Base-by-base conservation (phyloP, 2,113 vertebrate species). In the Phyllopteryx taeniolatus region DNA sequence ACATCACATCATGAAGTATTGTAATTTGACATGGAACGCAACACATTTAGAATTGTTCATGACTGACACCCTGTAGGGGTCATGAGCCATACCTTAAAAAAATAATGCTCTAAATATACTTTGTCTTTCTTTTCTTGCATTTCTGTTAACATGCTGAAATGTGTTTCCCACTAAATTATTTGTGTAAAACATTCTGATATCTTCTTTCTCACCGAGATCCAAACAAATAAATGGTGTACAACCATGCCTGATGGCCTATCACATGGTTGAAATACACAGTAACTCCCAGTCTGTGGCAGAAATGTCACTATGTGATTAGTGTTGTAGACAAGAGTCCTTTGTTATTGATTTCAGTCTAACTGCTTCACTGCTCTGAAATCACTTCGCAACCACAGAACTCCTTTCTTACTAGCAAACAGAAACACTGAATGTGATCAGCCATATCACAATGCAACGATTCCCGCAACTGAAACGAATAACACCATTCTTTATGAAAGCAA, bases 281-380 rank as follows among this genome's bases (percentile, higher is more conserved):
- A 86, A 90, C 86, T 89, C 88, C 72, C 68, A 44, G 73, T 83
- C 82, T 39, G 66, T 66, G 67, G 71, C 75, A 74, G 44, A 81
- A 89, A 85, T 65, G 79, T 72, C 83, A 81, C 80, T 80, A 71
- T 73, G 69, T 79, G 85, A 91, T 91, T 88, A 90, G 73, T 75
- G 78, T 74, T 75, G 78, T 83, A 73, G 83, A 91, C 88, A 90
- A 89, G 74, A 83, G 77, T 64, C 82, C 77, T 86, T 91, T 90
- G 87, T 90, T 90, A 83, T 81, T 72, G 78, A 74, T 77, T 86
- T 81, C 43, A 68, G 72, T 75, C 47, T 7, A 51, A 79, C 79
- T 80, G 79, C 81, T 84, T 74, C 78, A 53, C 51, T 51, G 70
- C 70, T 73, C 70, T 85, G 74, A 76, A 83, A 83, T 84, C 61